Percentiles rank a stretch among this genome's conserved stretches.
phyloP scores from a whole-genome alignment of 2,113 vertebrate genomes.

The Scalopus aquaticus region DNA sequence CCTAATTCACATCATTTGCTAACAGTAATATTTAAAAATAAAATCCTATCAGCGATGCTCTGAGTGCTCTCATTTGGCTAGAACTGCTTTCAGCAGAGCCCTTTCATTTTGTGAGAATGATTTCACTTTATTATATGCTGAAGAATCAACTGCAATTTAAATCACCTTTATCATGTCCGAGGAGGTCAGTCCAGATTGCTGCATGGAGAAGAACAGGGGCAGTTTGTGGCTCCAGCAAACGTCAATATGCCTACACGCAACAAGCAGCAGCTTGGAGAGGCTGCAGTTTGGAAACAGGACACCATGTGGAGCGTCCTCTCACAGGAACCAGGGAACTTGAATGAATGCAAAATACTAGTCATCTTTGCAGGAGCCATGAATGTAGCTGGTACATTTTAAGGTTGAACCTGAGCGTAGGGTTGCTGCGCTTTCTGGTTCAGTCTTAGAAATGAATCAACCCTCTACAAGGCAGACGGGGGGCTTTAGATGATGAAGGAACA shows the following conservation, averaged over 20 bases:
- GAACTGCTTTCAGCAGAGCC: not conserved
- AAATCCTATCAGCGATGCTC: not conserved
- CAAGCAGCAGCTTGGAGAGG: not conserved
- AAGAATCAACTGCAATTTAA: not conserved
- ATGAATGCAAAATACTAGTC: not conserved
- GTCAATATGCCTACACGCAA: not conserved
- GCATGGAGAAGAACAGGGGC: not conserved
- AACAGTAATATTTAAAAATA: slow-evolving; percentile 29
- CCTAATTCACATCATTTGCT: not conserved
- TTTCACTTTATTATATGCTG: not conserved
- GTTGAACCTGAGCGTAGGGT: not conserved
- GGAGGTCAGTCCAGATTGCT: not conserved
- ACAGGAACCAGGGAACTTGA: not conserved
- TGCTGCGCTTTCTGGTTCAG: not conserved
- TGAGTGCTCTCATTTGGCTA: not conserved
- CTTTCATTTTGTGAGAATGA: not conserved
- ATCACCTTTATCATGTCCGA: not conserved
- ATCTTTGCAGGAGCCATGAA: not conserved
- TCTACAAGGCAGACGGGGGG: too few species aligned
- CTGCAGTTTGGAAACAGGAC: not conserved
- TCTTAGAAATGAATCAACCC: not conserved
- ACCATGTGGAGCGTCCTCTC: not conserved
- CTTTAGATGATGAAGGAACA: not conserved
- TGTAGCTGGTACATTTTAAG: not conserved
- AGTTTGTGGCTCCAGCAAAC: not conserved